Base-by-base conservation (phyloP, 1,140 invertebrate species). In the Ooceraea biroi region DNA sequence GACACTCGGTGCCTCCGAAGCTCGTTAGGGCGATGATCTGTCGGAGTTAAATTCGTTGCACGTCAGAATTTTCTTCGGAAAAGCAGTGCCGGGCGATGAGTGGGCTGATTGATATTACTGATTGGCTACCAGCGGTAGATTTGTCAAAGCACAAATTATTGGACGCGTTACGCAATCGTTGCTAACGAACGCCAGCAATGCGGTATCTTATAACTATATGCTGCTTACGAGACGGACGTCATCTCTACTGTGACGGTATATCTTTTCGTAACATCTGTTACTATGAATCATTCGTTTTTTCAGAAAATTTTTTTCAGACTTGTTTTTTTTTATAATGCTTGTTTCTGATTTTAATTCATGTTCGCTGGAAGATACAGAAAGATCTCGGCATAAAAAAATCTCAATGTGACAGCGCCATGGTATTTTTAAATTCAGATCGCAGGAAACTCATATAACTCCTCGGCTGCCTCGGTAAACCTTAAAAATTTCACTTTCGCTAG, bases 401-500 rank as follows among this genome's bases (percentile, higher is more conserved):
- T 63, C 41, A 41, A 57, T 57, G 36, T 36, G 10, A 12, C 5
- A 30, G 36, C 57, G 60, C 46, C 66, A 36, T 12, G 50, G 12
- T 36, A 25, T 78, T 87, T 36, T 87, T 87, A 87, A 87, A 87
- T 86, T 86, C 83, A 87, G 85, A 77, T 71, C 65, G 11, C 46
- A 17, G 48, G 50, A 30, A 52, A 41, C 52, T 12, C 19, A 55
- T 48, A 17, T 46, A 27, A 41, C 48, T 30, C n/a, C 19, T 10
- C 52, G 17, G 11, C 63, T n/a, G n/a, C n/a, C n/a, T n/a, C n/a
- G n/a, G 22, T 41, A 17, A 10, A 3, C 46, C 76, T 77, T 52
- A 44, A 65, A 87, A 83, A 73, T 65, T 60, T 65, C 69, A 46
- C 46, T 27, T 22, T 48, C 10, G 30, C 3, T 57, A 25, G 17